phyloP scores from a whole-genome alignment of 2,888 invertebrate species.

The Eubasilissa splendida region DNA sequence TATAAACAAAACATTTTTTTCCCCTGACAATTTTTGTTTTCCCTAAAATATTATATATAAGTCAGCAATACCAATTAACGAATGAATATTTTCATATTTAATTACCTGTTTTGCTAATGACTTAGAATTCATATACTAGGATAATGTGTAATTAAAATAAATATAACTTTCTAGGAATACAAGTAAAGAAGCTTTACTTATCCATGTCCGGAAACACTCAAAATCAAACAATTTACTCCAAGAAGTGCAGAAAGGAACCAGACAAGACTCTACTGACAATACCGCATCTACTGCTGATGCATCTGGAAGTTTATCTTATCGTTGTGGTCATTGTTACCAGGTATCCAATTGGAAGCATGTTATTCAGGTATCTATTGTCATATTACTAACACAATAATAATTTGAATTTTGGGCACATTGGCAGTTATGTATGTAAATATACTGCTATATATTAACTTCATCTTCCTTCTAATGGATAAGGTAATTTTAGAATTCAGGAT shows the following conservation, averaged over 20 bases:
- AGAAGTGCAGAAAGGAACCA: constrained; percentile 34
- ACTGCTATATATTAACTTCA: too few species aligned
- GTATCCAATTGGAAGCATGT: constrained; percentile 90
- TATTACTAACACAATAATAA: constrained; percentile 57
- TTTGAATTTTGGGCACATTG: constrained; percentile 5
- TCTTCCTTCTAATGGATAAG: too few species aligned
- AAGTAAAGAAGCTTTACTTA: constrained; percentile 69
- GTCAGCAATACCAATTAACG: too few species aligned
- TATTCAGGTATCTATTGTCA: constrained; percentile 78
- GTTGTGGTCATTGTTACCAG: constrained; percentile 87
- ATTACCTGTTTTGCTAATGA: too few species aligned
- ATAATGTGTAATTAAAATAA: background rate
- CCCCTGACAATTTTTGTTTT: too few species aligned
- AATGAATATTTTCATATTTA: too few species aligned
- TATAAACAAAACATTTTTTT: too few species aligned
- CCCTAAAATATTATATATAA: too few species aligned
- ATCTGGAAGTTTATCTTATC: constrained; percentile 74
- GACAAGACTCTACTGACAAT: constrained; percentile 63
- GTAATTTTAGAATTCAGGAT: too few species aligned
- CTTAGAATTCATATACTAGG: too few species aligned
- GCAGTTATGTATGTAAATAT: constrained; percentile 12
- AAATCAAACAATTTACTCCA: constrained; percentile 40
- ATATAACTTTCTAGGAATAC: constrained; percentile 65
- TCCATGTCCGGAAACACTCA: constrained; percentile 68
- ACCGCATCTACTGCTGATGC: constrained; percentile 62